These are phyloP conservation scores for Bettongia penicillata DNA, from an alignment of 2,113 vertebrate species.

Conservation along the genomic window DNA sequence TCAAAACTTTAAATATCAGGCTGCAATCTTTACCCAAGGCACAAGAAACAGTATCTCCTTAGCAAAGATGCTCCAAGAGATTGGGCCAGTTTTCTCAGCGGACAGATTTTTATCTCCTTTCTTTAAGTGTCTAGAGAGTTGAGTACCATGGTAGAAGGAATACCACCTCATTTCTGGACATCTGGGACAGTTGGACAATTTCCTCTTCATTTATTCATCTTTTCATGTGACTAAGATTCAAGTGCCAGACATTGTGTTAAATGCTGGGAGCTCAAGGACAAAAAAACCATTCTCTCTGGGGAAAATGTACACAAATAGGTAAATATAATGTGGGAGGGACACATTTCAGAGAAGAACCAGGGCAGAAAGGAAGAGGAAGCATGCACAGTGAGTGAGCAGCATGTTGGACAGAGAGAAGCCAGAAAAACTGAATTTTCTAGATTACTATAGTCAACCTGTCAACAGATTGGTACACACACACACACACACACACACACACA, in stretches of 20 bases:
- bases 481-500: too few species aligned
- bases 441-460: not conserved
- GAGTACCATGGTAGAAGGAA: not conserved
- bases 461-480: not conserved
- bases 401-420: not conserved
- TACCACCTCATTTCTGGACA: not conserved
- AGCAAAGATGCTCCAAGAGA: not conserved
- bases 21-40: not conserved
- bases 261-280: not conserved
- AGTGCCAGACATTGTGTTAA: not conserved
- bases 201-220: not conserved
- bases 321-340: not conserved
- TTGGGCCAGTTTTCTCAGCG: not conserved
- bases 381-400: not conserved
- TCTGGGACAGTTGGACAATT: not conserved
- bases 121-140: not conserved
- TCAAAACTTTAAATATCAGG: not conserved
- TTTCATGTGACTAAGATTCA: too few species aligned
- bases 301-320: not conserved
- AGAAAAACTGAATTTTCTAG: not conserved
- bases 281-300: not conserved
- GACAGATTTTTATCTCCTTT: not conserved
- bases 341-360: not conserved
- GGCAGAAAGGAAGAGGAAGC: not conserved
- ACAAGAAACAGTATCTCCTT: not conserved